phyloP scores from a whole-genome alignment of 2,797 vertebrate genomes.

The Choloepus didactylus region DNA sequence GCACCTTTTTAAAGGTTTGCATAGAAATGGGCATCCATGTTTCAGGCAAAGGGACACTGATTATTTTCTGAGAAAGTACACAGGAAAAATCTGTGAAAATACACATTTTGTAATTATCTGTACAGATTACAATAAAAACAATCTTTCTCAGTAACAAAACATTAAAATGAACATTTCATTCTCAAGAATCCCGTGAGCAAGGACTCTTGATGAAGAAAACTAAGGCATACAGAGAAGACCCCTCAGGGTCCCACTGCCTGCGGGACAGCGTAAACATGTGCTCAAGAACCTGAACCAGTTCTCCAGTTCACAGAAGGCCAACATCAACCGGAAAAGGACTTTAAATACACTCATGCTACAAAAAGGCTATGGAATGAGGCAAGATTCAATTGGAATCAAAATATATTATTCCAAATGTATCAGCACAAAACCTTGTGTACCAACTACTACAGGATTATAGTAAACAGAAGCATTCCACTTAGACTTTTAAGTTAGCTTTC shows the following conservation, averaged over 20 bases:
- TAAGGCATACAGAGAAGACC: not conserved
- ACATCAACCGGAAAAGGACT: not conserved
- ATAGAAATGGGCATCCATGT: not conserved
- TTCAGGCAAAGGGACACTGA: not conserved
- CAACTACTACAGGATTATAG: not conserved
- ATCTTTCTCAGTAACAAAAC: constrained; percentile 49
- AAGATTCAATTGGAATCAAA: not conserved
- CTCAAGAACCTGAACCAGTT: not conserved
- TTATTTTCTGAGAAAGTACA: not conserved
- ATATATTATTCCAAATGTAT: constrained; percentile 10
- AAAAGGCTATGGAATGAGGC: constrained; percentile 35
- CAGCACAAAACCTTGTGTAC: constrained; percentile 5
- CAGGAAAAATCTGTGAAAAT: not conserved
- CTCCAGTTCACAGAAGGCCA: not conserved
- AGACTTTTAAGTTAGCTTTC: constrained; percentile 6
- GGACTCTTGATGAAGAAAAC: not conserved
- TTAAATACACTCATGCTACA: not conserved
- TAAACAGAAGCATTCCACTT: not conserved
- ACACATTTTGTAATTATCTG: not conserved
- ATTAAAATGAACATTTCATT: constrained; percentile 1
- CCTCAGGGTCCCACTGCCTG: too few relatives aligned
- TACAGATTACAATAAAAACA: constrained; percentile 30
- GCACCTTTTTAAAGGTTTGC: not conserved
- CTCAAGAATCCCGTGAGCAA: not conserved
- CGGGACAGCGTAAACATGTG: accelerated